These are phyloP conservation scores for Euglossa dilemma DNA, from an alignment of 1,140 invertebrate species.

Conservation along the genomic window DNA sequence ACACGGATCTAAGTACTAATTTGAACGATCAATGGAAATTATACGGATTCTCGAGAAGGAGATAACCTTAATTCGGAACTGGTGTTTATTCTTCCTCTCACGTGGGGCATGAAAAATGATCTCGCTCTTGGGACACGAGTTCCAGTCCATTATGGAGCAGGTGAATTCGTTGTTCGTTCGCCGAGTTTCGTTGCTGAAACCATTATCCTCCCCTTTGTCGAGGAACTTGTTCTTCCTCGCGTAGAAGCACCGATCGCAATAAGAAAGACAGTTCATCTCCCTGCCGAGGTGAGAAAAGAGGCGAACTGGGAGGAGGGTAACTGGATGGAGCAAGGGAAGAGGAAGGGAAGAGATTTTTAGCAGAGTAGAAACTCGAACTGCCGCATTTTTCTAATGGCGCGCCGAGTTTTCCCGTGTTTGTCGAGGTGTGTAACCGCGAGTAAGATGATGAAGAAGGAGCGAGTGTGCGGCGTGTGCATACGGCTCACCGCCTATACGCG, in stretches of 20 bases:
- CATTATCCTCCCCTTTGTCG: background rate
- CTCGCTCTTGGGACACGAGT: background rate
- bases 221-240: background rate
- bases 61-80: background rate
- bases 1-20: constrained; percentile 25
- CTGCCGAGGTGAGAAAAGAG: no score
- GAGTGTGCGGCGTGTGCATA: background rate
- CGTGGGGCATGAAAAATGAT: background rate
- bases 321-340: background rate
- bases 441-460: constrained; percentile 16
- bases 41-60: background rate
- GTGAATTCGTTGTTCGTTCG: background rate
- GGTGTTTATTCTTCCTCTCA: background rate
- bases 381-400: constrained; percentile 57
- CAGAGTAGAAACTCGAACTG: constrained; percentile 49
- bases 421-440: constrained; percentile 22
- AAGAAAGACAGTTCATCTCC: no score
- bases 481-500: constrained; percentile 38
- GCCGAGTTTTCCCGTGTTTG: constrained; percentile 14
- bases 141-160: no score
- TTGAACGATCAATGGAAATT: constrained; percentile 43
- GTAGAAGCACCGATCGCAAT: background rate
- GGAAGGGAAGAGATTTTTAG: constrained; percentile 44
- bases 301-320: background rate
- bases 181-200: no score